phyloP scores from a whole-genome alignment of 2,888 invertebrate genomes.

The Apoderus coryli region DNA sequence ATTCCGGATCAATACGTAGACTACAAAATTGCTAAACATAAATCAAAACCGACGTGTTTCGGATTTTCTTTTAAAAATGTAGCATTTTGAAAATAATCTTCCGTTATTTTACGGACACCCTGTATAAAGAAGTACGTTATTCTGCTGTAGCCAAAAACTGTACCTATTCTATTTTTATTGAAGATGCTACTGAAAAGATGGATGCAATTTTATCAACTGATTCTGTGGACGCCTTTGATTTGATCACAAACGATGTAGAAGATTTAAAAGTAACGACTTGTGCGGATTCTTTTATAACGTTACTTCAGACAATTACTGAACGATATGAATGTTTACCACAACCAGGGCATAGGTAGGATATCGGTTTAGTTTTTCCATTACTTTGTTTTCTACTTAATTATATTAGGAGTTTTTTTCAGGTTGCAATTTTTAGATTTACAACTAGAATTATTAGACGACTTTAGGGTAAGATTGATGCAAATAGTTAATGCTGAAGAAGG shows the following conservation, averaged over 20 bases:
- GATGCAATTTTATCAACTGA: constrained; percentile 65
- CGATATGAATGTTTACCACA: constrained; percentile 70
- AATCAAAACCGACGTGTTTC: too few species aligned
- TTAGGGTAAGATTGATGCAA: constrained; percentile 70
- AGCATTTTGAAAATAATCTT: too few species aligned
- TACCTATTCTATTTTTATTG: constrained; percentile 11
- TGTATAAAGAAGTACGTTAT: too few species aligned
- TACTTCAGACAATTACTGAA: constrained; percentile 77
- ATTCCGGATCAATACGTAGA: too few species aligned
- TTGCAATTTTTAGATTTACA: constrained; percentile 81
- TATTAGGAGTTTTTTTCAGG: too few species aligned
- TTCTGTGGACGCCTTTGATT: constrained; percentile 48
- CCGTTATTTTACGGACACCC: too few species aligned
- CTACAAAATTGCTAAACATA: too few species aligned
- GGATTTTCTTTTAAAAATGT: too few species aligned
- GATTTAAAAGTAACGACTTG: constrained; percentile 73
- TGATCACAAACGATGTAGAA: constrained; percentile 42
- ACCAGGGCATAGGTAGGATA: constrained; percentile 74
- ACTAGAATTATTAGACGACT: constrained; percentile 76
- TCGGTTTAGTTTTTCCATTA: too few species aligned
- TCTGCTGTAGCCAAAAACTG: too few species aligned
- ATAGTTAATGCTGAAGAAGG: constrained; percentile 49
- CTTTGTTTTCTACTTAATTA: too few species aligned
- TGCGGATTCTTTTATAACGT: constrained; percentile 74
- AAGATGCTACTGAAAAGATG: constrained; percentile 83